Evolutionary conservation across 2,113 vertebrate genomes (phyloP).

Genomic region (Nannobrachium achirus): DNA sequence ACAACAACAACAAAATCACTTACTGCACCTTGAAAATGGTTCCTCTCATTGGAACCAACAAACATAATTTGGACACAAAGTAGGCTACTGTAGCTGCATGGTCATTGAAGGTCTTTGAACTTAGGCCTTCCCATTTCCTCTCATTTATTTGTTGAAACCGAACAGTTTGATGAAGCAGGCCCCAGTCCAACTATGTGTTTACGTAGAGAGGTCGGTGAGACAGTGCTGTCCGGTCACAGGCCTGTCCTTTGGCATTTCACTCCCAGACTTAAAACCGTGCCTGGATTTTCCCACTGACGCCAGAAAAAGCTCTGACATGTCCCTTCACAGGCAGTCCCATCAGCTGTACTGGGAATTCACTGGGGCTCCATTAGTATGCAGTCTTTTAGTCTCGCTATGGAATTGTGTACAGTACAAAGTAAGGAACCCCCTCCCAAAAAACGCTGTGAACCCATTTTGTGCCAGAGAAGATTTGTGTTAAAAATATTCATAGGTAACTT

Average conservation of each 20-base stretch:
- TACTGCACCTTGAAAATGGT: too few relatives aligned
- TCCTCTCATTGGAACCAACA: too few relatives aligned
- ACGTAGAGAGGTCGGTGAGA: slow-evolving; percentile 66
- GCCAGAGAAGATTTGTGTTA: too few relatives aligned
- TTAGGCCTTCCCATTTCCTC: slow-evolving; percentile 66
- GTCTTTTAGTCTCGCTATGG: background rate
- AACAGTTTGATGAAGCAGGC: slow-evolving; percentile 67
- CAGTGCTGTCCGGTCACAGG: slow-evolving; percentile 60
- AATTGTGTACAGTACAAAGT: too few relatives aligned
- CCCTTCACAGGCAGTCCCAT: slow-evolving; percentile 18
- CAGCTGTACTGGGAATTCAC: slow-evolving; percentile 32
- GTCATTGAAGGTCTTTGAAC: slow-evolving; percentile 49
- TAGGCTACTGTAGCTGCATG: too few relatives aligned
- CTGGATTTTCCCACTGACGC: slow-evolving; percentile 65
- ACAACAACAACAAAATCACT: too few relatives aligned
- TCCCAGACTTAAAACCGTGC: slow-evolving; percentile 27
- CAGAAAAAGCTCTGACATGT: slow-evolving; percentile 58
- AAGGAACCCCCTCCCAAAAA: too few relatives aligned
- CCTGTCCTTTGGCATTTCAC: slow-evolving; percentile 62
- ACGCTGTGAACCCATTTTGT: too few relatives aligned
- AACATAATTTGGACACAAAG: too few relatives aligned
- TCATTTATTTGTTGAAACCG: slow-evolving; percentile 70
- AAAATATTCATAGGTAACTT: too few relatives aligned
- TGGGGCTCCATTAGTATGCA: slow-evolving; percentile 5
- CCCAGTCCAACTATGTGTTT: slow-evolving; percentile 66